A percentile compares a stretch with the other conserved stretches of the same genome.
Evolutionary conservation across 2,888 invertebrate species (phyloP).

Genomic region (Tineola bisselliella): DNA sequence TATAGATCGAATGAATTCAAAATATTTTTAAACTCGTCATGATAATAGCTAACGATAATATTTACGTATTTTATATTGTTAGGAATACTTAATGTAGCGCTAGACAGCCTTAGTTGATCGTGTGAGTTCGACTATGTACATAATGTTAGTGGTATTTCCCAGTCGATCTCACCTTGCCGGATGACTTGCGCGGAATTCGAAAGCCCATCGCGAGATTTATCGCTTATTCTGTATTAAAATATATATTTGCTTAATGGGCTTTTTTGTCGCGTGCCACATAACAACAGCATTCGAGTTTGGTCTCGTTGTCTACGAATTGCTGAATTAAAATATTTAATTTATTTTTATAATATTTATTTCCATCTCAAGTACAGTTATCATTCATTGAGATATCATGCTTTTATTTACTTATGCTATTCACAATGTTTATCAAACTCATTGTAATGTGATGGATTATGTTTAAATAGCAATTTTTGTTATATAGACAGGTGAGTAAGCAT

Average conservation of each 20-base stretch:
- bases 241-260: constrained; percentile 63
- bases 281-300: constrained; percentile 17
- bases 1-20: too few relatives aligned
- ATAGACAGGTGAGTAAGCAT: neutral
- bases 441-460: neutral
- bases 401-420: too few relatives aligned
- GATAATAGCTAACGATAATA: neutral
- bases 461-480: neutral
- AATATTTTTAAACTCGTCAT: neutral
- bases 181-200: constrained; percentile 66
- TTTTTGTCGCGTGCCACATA: constrained; percentile 61
- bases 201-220: constrained; percentile 66
- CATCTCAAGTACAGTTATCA: too few relatives aligned
- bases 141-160: constrained; percentile 51
- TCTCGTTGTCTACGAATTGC: neutral
- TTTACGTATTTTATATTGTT: neutral
- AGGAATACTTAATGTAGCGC: neutral
- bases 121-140: neutral
- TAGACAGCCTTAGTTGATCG: neutral
- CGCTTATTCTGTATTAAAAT: constrained; percentile 65
- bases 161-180: constrained; percentile 62
- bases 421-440: neutral
- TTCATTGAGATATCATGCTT: too few relatives aligned
- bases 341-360: too few relatives aligned
- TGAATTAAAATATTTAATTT: neutral